Base-by-base conservation (phyloP, 2,888 invertebrate genomes). In the Calephelis perditalis region DNA sequence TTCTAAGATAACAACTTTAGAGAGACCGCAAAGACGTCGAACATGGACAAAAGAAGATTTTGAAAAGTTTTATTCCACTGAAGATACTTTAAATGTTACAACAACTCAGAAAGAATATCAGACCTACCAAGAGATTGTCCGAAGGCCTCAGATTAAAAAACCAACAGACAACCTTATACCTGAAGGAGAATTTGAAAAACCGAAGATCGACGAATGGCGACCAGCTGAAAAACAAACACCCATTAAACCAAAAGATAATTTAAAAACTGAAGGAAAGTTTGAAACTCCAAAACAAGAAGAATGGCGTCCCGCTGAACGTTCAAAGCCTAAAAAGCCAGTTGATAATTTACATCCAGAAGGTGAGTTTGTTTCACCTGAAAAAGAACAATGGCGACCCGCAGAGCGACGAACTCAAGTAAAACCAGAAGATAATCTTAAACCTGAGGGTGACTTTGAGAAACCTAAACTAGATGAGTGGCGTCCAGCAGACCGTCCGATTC, bases 41-140 rank as follows among this genome's bases (percentile, higher is more conserved):
- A 94, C 94, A 0, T 94, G 94, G 93, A 94, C 94, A 0, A 94
- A 94, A 73, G 94, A 95, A 78, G 94, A 94, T 71, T 92, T 93
- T 26, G 94, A 95, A 67, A 94, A 94, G 74, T 93, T 94, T 68
- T 93, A 93, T 71, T 92, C 92, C 0, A 92, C 92, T 3, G 87
- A 92, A 68, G 84, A 91, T 59, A 79, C 52, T 52, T 35, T 87
- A 58, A 90, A 92, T 62, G 82, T 91, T 62, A 94, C 95, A 0
- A 95, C 95, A 9, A 90, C 91, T n/a, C 93, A 94, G 74, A 93
- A 95, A 66, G 92, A 94, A 65, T 94, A 92, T 71, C 92, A 86
- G 73, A 91, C 82, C n/a, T 93, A 92, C 66, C 92, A 94, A 74
- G 88, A 91, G 67, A 91, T 82, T 62, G 68, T 81, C 57, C 92